Evolutionary conservation across 1,140 invertebrate genomes (phyloP), one percentile per base, ranked within the genome.

Genomic region (Zaprionus kolodkinae): DNA sequence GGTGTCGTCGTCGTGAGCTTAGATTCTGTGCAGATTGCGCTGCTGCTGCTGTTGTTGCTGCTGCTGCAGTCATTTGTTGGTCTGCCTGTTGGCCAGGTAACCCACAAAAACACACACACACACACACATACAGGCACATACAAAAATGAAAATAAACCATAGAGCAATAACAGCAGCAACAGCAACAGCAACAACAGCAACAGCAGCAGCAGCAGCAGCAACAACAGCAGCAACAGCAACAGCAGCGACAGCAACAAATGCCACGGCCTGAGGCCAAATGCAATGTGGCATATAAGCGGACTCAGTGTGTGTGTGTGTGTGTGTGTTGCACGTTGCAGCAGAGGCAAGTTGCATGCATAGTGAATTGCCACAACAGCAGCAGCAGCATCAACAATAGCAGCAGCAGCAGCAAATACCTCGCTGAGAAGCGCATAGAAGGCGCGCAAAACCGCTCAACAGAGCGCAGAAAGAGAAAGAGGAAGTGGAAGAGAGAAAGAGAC

Each of bases 21-120:
- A 89, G 84, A 88, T 83, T 50, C 66, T 77, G 63, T 79, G 66
- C 70, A 76, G 82, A 82, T 86, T 83, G 74, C 61, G 57, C 64
- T 76, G 74, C 66, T 43, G 67, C 64, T 21, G 21, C 21, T 21
- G 21, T 21, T 21, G 21, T 2, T 21, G 21, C 2, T 21, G 57
- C 64, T 76, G 74, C 66, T 43, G 67, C 64, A 68, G 73, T 72
- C 63, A 70, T 76, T 79, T 78, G 72, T 64, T 64, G 52, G 43
- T 69, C 64, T 36, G 36, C 40, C 52, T 52, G 21, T 55, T 83
- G 63, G 62, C 73, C 81, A 85, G 82, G 82, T 85, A 87, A 78
- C 70, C 79, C 82, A 72, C 59, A 85, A 85, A 81, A 48, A 48
- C 55, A 43, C 59, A 56, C 15, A 52, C 48, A 35, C 25, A 63